Base-by-base conservation (phyloP, 2,797 vertebrate species). In the Luscinia megarhynchos region DNA sequence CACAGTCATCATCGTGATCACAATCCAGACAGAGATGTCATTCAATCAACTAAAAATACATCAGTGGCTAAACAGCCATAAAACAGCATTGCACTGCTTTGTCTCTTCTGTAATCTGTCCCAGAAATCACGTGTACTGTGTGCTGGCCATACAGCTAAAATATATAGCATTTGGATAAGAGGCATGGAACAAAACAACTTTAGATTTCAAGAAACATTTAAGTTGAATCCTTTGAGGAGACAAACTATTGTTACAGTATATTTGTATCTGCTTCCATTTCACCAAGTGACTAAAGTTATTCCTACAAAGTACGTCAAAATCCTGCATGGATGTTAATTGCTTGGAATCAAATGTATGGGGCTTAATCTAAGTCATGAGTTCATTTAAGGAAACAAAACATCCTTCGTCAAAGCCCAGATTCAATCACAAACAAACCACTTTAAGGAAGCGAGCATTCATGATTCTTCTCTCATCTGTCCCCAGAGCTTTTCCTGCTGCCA, bases 41-140 rank as follows among this genome's bases (percentile, higher is more conserved):
- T 85, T 92, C 64, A 68, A 77, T 43, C 72, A 83, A 53, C 78
- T 82, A 38, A 92, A 95, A 93, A 91, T 85, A 87, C 87, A 70
- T 36, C 72, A 61, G 64, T 41, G 27, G 54, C 48, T 87, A 36
- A 95, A 87, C 17, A 61, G 41, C 48, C 36, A 24, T 63, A 59
- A 73, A 89, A 24, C 32, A 67, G 45, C 30, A 6, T 24, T 8
- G 3, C 0, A 2, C 53, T 83, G 26, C 57, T 92, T 78, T 89
- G 46, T 51, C 27, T 76, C 30, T 64, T 24, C 48, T 57, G 13
- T 48, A 54, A 67, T 81, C 41, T 43, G 34, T 21, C 26, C 50
- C 55, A 86, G 51, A 87, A 59, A 63, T 20, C 46, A 61, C 38
- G 32, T 24, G 46, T 36, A 46, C 11, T 12, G 17, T 64, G 57